Conservation (phyloP, 2,113 vertebrate species). For the Athene noctua region DNA sequence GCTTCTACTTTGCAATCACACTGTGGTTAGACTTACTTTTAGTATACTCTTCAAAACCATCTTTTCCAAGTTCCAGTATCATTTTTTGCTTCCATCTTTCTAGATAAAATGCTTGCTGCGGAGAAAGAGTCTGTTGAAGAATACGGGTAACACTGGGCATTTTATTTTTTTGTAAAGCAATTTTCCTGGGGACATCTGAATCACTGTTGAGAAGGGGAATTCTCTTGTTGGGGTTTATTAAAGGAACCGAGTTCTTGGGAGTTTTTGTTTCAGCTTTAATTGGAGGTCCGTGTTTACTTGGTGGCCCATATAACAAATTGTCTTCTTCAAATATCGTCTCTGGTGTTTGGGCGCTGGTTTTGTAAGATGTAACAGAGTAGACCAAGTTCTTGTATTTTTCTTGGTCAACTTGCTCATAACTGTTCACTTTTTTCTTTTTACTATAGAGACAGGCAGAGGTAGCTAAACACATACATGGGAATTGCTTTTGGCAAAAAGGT, state of each 20-base stretch:
- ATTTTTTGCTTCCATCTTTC: constrained; percentile 91
- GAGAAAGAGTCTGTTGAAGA: constrained; percentile 88
- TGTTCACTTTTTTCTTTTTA: constrained; percentile 76
- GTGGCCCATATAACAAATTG: constrained; percentile 79
- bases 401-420: constrained; percentile 82
- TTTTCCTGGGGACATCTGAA: constrained; percentile 67
- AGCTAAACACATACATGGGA: constrained; percentile 54
- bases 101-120: constrained; percentile 83
- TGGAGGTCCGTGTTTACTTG: constrained; percentile 65
- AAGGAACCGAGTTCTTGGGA: constrained; percentile 73
- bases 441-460: constrained; percentile 54
- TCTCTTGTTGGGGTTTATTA: constrained; percentile 72
- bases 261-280: constrained; percentile 18
- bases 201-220: constrained; percentile 2
- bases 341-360: constrained; percentile 77
- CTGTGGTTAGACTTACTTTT: constrained; percentile 76
- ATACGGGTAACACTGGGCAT: constrained; percentile 87
- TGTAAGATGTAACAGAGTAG: constrained; percentile 78
- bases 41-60: constrained; percentile 87
- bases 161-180: constrained; percentile 62
- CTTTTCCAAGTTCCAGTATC: constrained; percentile 86
- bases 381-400: constrained; percentile 86
- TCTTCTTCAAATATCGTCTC: constrained; percentile 82
- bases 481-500: constrained; percentile 23
- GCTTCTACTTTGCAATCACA: background rate